phyloP scores from a whole-genome alignment of 2,797 vertebrate genomes.

The Trematomus bernacchii region DNA sequence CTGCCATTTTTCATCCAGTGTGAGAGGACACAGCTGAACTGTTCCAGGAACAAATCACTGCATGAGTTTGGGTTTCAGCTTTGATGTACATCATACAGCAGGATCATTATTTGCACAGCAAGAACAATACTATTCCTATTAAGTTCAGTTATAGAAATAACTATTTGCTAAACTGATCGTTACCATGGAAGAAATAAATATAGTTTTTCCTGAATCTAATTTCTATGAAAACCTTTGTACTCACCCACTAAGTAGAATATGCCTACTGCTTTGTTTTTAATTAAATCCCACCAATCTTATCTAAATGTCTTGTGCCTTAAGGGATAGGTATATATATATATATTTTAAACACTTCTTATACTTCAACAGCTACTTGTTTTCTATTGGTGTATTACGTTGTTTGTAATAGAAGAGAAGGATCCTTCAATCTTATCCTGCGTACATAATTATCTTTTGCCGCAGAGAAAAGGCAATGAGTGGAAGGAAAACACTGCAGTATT shows the following conservation, averaged over 20 bases:
- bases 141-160: constrained; percentile 5
- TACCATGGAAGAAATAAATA: constrained; percentile 6
- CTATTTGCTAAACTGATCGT: constrained; percentile 16
- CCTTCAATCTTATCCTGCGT: constrained; percentile 7
- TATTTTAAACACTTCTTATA: neutral
- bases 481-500: neutral
- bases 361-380: constrained; percentile 19
- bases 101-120: constrained; percentile 5
- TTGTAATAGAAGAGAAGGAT: constrained; percentile 1
- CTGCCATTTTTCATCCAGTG: constrained; percentile 16
- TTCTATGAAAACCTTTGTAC: constrained; percentile 29
- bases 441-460: constrained; percentile 11
- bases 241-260: constrained; percentile 23
- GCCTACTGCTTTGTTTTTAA: constrained; percentile 35
- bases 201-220: constrained; percentile 24
- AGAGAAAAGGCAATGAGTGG: neutral
- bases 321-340: constrained; percentile 24
- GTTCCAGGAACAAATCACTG: constrained; percentile 4
- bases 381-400: constrained; percentile 11
- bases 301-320: constrained; percentile 31
- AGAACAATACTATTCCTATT: constrained; percentile 7
- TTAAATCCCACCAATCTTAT: constrained; percentile 30
- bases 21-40: neutral
- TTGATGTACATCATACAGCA: neutral
- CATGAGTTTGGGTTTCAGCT: neutral